Evolutionary conservation across 2,888 invertebrate species (phyloP).

Genomic region (Nymphalis polychloros): DNA sequence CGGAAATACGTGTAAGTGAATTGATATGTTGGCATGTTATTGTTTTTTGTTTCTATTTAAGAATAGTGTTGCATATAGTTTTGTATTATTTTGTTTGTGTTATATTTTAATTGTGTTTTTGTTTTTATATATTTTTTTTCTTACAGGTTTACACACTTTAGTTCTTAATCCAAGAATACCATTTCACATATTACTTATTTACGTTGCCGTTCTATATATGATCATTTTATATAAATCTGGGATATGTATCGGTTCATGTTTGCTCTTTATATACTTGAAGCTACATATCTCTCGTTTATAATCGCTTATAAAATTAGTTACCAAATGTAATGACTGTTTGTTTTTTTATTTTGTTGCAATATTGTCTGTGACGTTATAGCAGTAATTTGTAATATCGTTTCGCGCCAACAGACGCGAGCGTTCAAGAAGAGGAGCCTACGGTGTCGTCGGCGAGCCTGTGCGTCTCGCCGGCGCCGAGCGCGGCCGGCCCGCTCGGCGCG

Average conservation of each 20-base stretch:
- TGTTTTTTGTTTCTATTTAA: constrained; percentile 21
- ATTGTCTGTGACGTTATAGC: too few species aligned
- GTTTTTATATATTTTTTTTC: constrained; percentile 31
- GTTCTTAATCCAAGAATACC: constrained; percentile 7
- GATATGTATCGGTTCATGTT: neutral
- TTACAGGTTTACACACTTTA: constrained; percentile 17
- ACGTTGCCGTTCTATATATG: neutral
- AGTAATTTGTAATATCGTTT: neutral
- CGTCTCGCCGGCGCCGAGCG: constrained; percentile 59
- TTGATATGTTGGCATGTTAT: constrained; percentile 37
- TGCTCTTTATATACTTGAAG: neutral
- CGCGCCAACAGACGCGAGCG: constrained; percentile 56
- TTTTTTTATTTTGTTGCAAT: neutral
- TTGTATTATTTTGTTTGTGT: constrained; percentile 31
- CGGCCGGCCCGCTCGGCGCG: constrained; percentile 47
- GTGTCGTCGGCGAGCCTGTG: constrained; percentile 72
- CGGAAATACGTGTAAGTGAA: constrained; percentile 63
- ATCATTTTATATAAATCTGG: neutral
- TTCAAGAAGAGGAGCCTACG: constrained; percentile 65
- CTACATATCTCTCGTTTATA: neutral
- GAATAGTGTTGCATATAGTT: constrained; percentile 30
- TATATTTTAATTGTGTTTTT: constrained; percentile 31
- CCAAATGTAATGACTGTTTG: too few species aligned
- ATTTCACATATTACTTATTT: neutral
- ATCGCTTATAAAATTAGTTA: neutral